Conservation (phyloP, 2,113 vertebrate species). For the Takifugu flavidus region DNA sequence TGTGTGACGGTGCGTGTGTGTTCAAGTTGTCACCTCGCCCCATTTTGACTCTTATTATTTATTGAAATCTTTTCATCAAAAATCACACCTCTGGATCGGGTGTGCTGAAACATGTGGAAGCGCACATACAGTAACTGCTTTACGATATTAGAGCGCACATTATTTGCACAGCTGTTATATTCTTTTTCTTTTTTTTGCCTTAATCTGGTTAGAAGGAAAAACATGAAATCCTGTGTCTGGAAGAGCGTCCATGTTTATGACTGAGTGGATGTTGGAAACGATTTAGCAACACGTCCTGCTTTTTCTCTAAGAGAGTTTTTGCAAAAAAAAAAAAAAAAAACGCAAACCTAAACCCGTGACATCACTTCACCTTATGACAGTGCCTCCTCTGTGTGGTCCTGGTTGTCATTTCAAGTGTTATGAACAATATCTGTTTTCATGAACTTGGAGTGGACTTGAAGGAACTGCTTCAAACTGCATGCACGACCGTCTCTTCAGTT, state of each 20-base stretch:
- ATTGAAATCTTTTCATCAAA: too few species aligned
- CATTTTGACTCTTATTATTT: too few species aligned
- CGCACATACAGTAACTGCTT: constrained; percentile 50
- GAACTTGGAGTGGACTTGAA: constrained; percentile 61
- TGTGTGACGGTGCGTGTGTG: constrained; percentile 8
- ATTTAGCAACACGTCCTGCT: constrained; percentile 40
- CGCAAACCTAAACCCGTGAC: constrained; percentile 1
- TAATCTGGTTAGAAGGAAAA: constrained; percentile 10
- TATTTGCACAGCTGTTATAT: constrained; percentile 63
- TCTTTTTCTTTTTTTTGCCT: constrained; percentile 37
- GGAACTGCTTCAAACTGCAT: constrained; percentile 65
- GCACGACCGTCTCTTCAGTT: constrained; percentile 49
- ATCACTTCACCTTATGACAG: constrained; percentile 46
- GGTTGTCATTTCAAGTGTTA: constrained; percentile 62
- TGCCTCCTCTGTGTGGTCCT: constrained; percentile 63
- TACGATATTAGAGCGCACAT: constrained; percentile 54
- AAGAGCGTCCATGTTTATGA: constrained; percentile 41
- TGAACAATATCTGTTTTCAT: constrained; percentile 62
- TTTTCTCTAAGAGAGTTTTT: constrained; percentile 32
- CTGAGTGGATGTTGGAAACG: constrained; percentile 42
- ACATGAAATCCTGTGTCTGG: constrained; percentile 38
- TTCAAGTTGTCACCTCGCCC: constrained; percentile 11
- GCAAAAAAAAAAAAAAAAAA: constrained; percentile 22
- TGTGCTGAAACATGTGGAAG: constrained; percentile 30
- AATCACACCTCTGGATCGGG: too few species aligned